Conservation (phyloP, 1,140 invertebrate genomes). For the Marisa cornuarietis region DNA sequence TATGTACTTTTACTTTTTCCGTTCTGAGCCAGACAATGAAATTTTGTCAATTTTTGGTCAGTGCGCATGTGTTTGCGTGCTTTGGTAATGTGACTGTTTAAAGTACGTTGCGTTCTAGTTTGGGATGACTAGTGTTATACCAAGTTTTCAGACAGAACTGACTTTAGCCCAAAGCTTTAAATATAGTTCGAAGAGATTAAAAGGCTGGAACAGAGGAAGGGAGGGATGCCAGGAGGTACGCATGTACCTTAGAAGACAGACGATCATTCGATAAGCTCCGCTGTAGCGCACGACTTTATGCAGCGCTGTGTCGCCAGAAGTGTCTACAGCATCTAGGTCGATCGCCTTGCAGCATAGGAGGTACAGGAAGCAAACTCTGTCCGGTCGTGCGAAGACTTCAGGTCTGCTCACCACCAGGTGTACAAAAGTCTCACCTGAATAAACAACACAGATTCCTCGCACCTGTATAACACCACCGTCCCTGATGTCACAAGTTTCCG, state of each 20-base stretch:
- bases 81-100: no score
- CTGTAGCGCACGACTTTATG: constrained; percentile 50
- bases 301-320: constrained; percentile 46
- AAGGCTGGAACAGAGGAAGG: not conserved
- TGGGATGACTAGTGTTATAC: no score
- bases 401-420: constrained; percentile 49
- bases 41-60: no score
- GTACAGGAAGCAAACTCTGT: constrained; percentile 51
- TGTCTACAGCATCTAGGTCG: constrained; percentile 51
- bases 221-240: not conserved
- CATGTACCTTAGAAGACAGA: constrained; percentile 48
- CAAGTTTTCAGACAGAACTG: no score
- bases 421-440: constrained; percentile 40
- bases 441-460: not conserved
- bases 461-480: not conserved
- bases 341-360: constrained; percentile 54
- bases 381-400: constrained; percentile 44
- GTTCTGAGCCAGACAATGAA: no score
- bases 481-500: not conserved
- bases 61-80: no score
- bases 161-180: no score
- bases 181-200: not conserved
- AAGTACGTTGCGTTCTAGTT: no score
- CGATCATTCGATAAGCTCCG: constrained; percentile 49
- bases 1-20: no score